Conservation (phyloP, 2,888 invertebrate species). For the Alitta virens region DNA sequence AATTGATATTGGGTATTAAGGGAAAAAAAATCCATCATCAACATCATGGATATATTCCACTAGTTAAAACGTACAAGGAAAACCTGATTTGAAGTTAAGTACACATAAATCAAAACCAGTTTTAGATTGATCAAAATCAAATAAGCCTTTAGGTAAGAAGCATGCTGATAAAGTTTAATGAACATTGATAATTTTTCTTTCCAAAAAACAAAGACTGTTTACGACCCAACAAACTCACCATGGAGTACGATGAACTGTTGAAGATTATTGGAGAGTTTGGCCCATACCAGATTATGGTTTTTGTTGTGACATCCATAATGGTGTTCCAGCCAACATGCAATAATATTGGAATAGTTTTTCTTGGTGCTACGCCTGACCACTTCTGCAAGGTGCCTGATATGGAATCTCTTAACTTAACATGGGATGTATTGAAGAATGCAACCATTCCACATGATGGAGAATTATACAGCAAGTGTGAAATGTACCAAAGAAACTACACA, state of each 20-base stretch:
- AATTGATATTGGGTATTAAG: no score
- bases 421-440: neutral
- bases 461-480: neutral
- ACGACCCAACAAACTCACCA: neutral
- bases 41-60: no score
- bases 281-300: slow-evolving; percentile 14
- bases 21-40: no score
- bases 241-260: neutral
- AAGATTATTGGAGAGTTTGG: slow-evolving; percentile 16
- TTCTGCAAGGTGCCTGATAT: slow-evolving; percentile 4
- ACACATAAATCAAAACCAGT: no score
- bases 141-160: no score
- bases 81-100: no score
- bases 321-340: slow-evolving; percentile 6
- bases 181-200: no score
- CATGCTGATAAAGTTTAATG: no score
- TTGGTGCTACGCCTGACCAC: slow-evolving; percentile 15
- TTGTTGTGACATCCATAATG: slow-evolving; percentile 4
- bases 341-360: slow-evolving; percentile 18
- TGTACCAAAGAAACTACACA: neutral
- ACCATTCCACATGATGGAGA: neutral
- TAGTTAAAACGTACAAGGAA: no score
- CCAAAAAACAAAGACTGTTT: no score
- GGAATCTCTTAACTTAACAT: neutral
- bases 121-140: no score